Conservation (phyloP, 1,140 invertebrate species). For the Drosophila persimilis region DNA sequence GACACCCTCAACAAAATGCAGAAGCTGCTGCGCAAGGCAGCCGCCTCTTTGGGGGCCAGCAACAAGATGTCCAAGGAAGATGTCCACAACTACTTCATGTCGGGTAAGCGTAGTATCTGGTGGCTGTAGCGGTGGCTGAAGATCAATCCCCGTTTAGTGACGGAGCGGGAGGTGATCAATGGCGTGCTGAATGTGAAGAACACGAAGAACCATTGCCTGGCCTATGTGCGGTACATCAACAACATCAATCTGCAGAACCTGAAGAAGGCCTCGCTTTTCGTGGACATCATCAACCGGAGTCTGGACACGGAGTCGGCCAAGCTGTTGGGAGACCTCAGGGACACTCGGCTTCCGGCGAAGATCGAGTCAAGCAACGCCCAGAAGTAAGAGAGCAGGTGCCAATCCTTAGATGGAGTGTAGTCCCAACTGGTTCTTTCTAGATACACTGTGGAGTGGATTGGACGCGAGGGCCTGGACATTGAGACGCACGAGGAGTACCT, state of each 20-base stretch:
- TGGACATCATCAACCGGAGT: constrained; percentile 96
- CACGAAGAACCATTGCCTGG: constrained; percentile 97
- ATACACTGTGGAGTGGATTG: constrained; percentile 98
- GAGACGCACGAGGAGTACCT: constrained; percentile 97
- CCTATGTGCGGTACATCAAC: constrained; percentile 97
- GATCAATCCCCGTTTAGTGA: constrained; percentile 88
- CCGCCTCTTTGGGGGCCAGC: constrained; percentile 91
- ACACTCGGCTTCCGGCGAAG: constrained; percentile 93
- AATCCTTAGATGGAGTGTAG: constrained; percentile 29
- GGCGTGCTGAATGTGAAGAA: constrained; percentile 97
- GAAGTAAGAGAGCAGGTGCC: constrained; percentile 85
- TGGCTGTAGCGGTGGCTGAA: constrained; percentile 31
- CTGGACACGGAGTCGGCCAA: constrained; percentile 97
- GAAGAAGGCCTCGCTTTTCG: constrained; percentile 95
- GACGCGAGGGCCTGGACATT: constrained; percentile 95
- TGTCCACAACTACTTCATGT: constrained; percentile 99
- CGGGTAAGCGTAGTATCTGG: constrained; percentile 86
- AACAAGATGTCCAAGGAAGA: constrained; percentile 95
- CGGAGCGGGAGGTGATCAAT: constrained; percentile 98
- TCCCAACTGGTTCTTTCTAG: constrained; percentile 83
- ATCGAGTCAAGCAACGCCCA: constrained; percentile 94
- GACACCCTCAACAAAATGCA: constrained; percentile 97
- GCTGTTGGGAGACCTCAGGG: constrained; percentile 93
- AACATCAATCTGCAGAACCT: constrained; percentile 98
- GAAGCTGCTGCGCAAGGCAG: constrained; percentile 95